These are phyloP conservation scores for Eupleurogrammus muticus DNA, from an alignment of 2,797 vertebrate species.

Conservation along the genomic window DNA sequence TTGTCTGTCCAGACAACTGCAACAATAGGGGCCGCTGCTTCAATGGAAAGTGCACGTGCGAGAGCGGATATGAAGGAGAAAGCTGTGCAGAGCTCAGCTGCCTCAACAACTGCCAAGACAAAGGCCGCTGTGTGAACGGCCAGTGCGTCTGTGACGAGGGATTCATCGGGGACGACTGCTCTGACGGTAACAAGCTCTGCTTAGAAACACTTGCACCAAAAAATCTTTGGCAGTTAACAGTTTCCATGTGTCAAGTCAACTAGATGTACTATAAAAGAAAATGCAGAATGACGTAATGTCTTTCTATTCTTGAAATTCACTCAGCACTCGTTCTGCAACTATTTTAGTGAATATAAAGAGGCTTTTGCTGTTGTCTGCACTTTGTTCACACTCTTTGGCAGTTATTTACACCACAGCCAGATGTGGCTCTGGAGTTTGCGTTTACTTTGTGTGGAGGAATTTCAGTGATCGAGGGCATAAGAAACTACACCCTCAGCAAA, in stretches of 20 bases:
- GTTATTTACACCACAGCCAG: constrained; percentile 55
- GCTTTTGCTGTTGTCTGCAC: constrained; percentile 34
- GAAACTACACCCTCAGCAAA: constrained; percentile 34
- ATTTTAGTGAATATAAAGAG: constrained; percentile 42
- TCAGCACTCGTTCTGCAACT: constrained; percentile 39
- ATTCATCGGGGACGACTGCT: constrained; percentile 88
- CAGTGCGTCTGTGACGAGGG: constrained; percentile 88
- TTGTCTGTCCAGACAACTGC: constrained; percentile 86
- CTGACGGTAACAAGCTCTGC: constrained; percentile 75
- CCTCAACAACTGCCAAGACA: constrained; percentile 83
- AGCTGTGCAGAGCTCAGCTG: constrained; percentile 86
- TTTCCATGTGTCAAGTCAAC: constrained; percentile 52
- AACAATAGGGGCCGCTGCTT: constrained; percentile 85
- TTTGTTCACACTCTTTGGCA: constrained; percentile 45
- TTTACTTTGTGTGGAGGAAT: constrained; percentile 43
- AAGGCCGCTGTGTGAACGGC: constrained; percentile 77
- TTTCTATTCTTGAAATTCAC: constrained; percentile 43
- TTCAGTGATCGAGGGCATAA: constrained; percentile 18
- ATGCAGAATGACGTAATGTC: constrained; percentile 57
- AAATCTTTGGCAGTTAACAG: constrained; percentile 1
- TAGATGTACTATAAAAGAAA: constrained; percentile 37
- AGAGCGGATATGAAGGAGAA: constrained; percentile 84
- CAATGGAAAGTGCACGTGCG: constrained; percentile 87
- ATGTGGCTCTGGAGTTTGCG: constrained; percentile 69
- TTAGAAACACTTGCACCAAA: neutral